Conservation (phyloP, 1,140 invertebrate genomes). For the Palaemon carinicauda region DNA sequence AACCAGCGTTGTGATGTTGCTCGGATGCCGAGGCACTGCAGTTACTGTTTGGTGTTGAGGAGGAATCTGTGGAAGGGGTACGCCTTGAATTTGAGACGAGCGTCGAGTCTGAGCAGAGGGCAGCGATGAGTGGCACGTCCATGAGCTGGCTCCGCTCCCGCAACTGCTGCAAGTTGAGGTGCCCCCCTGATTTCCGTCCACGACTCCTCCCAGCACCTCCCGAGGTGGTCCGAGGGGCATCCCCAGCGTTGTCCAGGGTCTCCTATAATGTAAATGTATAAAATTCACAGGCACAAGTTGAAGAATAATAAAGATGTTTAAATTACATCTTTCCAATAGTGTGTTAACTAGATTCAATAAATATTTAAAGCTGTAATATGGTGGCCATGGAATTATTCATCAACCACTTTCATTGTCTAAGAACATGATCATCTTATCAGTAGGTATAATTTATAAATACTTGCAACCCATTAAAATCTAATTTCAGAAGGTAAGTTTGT, state of each 20-base stretch:
- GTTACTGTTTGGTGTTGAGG: constrained; percentile 37
- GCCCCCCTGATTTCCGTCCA: constrained; percentile 14
- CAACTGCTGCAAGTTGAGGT: constrained; percentile 64
- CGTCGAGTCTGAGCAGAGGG: constrained; percentile 87
- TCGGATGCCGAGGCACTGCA: constrained; percentile 10
- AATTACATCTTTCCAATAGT: no score
- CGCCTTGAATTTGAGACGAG: constrained; percentile 44
- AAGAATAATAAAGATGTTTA: no score
- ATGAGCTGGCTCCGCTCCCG: constrained; percentile 86
- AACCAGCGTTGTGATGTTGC: constrained; percentile 43
- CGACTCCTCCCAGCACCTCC: constrained; percentile 49
- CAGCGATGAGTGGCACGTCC: constrained; percentile 86
- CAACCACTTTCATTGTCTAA: no score
- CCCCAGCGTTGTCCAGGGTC: constrained; percentile 37
- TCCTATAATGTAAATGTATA: constrained; percentile 28
- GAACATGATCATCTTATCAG: no score
- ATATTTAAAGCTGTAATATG: no score
- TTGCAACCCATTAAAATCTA: no score
- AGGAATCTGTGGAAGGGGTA: constrained; percentile 38
- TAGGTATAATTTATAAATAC: no score
- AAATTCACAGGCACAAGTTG: not conserved
- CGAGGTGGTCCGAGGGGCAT: constrained; percentile 28
- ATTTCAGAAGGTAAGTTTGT: no score
- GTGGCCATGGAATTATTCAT: no score
- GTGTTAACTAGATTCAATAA: no score